Percentiles rank a stretch among this genome's conserved stretches.
Evolutionary conservation across 2,113 vertebrate species (phyloP).

Genomic region (Panurus biarmicus): DNA sequence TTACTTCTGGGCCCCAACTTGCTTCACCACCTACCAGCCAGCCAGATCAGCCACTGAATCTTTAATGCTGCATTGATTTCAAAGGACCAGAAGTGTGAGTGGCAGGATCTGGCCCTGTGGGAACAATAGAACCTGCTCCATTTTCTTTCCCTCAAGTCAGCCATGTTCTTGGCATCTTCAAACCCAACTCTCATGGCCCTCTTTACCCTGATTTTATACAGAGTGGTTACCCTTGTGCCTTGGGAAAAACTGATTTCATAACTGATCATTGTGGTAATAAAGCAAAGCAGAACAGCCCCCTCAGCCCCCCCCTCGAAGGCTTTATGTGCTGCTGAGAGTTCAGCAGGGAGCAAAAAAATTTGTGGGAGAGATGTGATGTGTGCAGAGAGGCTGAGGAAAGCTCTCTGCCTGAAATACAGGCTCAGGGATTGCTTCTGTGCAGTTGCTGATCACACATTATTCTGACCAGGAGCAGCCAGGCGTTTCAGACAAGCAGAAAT

Average conservation of each 20-base stretch:
- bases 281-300: background rate
- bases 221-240: background rate
- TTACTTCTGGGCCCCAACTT: background rate
- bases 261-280: background rate
- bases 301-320: accelerated
- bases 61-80: background rate
- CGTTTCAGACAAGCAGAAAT: background rate
- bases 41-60: background rate
- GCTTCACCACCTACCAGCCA: background rate
- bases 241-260: background rate
- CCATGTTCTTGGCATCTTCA: background rate
- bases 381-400: background rate
- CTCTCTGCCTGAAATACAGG: background rate
- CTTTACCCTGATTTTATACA: background rate
- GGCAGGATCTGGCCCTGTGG: background rate
- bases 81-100: accelerated
- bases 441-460: background rate
- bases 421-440: background rate
- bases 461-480: background rate
- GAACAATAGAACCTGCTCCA: background rate
- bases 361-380: background rate
- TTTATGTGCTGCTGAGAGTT: background rate
- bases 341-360: background rate
- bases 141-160: background rate
- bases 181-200: background rate